Conservation (phyloP, 2,888 invertebrate species). For the Polydrusus pterygomalis region DNA sequence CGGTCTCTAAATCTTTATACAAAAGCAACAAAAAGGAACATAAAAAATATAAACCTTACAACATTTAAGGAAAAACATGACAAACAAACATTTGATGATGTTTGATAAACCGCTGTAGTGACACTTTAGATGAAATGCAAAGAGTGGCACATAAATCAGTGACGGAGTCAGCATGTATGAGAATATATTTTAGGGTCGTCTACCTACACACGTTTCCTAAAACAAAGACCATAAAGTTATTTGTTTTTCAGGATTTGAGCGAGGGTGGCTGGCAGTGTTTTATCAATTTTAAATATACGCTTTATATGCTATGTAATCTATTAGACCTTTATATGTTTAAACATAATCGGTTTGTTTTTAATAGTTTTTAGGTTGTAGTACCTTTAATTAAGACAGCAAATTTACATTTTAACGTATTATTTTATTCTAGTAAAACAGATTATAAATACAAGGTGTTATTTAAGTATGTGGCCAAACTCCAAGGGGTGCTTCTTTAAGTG, state of each 20-base stretch:
- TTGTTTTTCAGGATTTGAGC: not conserved
- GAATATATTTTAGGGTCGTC: constrained; percentile 34
- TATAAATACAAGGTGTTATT: too few species aligned
- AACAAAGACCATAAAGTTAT: constrained; percentile 6
- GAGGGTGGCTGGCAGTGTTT: not conserved
- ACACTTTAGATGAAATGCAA: constrained; percentile 44
- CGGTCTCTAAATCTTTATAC: not conserved
- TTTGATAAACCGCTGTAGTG: constrained; percentile 39
- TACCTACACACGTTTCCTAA: constrained; percentile 1
- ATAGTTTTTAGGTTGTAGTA: too few species aligned
- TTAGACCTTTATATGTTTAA: too few species aligned
- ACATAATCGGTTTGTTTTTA: too few species aligned
- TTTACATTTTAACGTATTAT: too few species aligned
- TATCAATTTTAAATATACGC: not conserved
- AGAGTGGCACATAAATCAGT: constrained; percentile 41
- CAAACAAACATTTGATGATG: constrained; percentile 39
- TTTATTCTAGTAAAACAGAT: too few species aligned
- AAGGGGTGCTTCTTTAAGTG: too few species aligned
- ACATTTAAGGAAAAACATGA: constrained; percentile 34
- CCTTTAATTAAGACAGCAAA: too few species aligned
- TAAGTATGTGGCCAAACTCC: too few species aligned
- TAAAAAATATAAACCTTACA: not conserved
- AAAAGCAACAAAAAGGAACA: not conserved
- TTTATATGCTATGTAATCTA: not conserved
- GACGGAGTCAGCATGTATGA: constrained; percentile 37